These are phyloP conservation scores for Odontocerum albicorne DNA, from an alignment of 2,888 invertebrate genomes.

Conservation along the genomic window DNA sequence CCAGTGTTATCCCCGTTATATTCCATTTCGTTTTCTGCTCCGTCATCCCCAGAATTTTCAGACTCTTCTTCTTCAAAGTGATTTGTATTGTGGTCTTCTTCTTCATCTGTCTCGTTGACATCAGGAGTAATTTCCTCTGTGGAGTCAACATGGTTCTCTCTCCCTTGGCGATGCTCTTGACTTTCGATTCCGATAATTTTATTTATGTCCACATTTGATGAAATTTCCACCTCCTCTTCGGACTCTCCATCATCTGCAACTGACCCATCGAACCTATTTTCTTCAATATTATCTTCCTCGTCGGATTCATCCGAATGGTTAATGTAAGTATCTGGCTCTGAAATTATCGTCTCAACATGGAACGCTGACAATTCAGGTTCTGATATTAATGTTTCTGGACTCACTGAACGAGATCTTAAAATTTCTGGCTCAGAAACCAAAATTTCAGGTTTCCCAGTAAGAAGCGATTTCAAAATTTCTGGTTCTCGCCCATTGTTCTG, in stretches of 20 bases:
- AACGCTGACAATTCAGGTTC: slow-evolving; percentile 56
- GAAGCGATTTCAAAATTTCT: slow-evolving; percentile 54
- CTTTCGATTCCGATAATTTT: slow-evolving; percentile 33
- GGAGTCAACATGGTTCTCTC: slow-evolving; percentile 3
- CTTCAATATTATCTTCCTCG: slow-evolving; percentile 36
- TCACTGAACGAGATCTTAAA: slow-evolving; percentile 54
- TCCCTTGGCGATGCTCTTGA: slow-evolving; percentile 10
- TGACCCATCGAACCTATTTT: slow-evolving; percentile 30
- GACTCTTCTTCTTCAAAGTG: slow-evolving; percentile 28
- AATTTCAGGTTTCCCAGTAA: slow-evolving; percentile 54
- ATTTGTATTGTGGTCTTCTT: slow-evolving; percentile 5
- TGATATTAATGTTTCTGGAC: slow-evolving; percentile 56
- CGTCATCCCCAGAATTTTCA: slow-evolving; percentile 13
- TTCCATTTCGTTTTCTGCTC: slow-evolving; percentile 35
- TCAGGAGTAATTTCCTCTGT: slow-evolving; percentile 9
- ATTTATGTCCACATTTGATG: slow-evolving; percentile 40
- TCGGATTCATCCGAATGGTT: slow-evolving; percentile 37
- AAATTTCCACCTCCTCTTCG: slow-evolving; percentile 56
- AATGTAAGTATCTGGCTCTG: slow-evolving; percentile 51
- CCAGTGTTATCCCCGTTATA: slow-evolving; percentile 39
- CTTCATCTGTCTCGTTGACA: slow-evolving; percentile 3
- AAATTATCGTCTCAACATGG: slow-evolving; percentile 55
- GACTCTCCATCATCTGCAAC: slow-evolving; percentile 49
- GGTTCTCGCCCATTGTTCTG: slow-evolving; percentile 57
- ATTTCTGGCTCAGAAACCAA: slow-evolving; percentile 56